phyloP scores from a whole-genome alignment of 2,888 invertebrate species.

The Plutella xylostella region DNA sequence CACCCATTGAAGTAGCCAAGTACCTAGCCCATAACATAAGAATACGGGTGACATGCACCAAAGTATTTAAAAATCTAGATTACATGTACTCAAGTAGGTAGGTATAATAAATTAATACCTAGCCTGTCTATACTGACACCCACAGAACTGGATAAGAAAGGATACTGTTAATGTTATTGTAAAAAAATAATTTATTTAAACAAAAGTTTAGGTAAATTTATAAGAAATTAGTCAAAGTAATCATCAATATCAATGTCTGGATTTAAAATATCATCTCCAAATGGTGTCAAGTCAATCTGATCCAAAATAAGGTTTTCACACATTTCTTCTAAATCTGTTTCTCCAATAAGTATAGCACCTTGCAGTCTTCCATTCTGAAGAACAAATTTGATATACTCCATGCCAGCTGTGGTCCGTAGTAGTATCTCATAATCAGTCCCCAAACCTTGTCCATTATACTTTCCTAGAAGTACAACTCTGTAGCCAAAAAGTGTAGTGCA shows the following conservation, averaged over 20 bases:
- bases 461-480: constrained; percentile 91
- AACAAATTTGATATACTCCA: constrained; percentile 90
- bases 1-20: too few relatives aligned
- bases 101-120: too few relatives aligned
- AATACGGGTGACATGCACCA: too few relatives aligned
- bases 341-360: constrained; percentile 96
- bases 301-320: constrained; percentile 98
- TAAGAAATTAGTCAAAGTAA: constrained; percentile 87
- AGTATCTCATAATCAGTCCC: constrained; percentile 85
- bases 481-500: constrained; percentile 95
- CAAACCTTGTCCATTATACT: constrained; percentile 93
- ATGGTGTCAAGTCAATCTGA: constrained; percentile 87
- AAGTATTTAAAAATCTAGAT: too few relatives aligned
- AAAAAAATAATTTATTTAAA: not conserved
- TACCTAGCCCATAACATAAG: too few relatives aligned
- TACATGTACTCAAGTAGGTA: too few relatives aligned
- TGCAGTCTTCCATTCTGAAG: constrained; percentile 85
- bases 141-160: too few relatives aligned
- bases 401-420: constrained; percentile 82
- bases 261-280: constrained; percentile 93
- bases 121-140: too few relatives aligned
- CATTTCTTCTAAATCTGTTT: constrained; percentile 97
- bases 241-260: constrained; percentile 98
- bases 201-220: not conserved
- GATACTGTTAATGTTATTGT: too few relatives aligned